phyloP scores from a whole-genome alignment of 2,888 invertebrate genomes.

The Drosophila diplacantha region DNA sequence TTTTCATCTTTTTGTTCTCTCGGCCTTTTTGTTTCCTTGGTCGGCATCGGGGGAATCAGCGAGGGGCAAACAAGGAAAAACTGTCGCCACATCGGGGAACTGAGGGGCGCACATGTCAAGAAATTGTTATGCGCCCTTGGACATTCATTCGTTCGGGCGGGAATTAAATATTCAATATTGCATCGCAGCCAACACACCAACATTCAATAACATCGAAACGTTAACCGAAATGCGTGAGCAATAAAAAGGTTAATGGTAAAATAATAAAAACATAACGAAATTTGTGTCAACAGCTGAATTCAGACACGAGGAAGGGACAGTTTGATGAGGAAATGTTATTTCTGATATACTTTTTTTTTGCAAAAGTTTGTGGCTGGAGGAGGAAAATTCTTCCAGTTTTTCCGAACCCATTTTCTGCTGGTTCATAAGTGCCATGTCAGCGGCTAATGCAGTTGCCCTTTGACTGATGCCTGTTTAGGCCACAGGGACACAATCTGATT shows the following conservation, averaged over 20 bases:
- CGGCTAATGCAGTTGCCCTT: constrained; percentile 29
- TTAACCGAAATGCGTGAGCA: constrained; percentile 42
- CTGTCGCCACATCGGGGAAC: constrained; percentile 35
- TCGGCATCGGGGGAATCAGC: constrained; percentile 19
- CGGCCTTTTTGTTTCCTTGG: constrained; percentile 36
- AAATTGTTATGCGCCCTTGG: constrained; percentile 42
- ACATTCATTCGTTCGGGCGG: constrained; percentile 36
- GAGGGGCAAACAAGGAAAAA: constrained; percentile 9
- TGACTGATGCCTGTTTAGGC: constrained; percentile 25
- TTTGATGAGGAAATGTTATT: constrained; percentile 30
- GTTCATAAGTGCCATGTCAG: constrained; percentile 14
- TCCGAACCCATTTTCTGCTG: not conserved
- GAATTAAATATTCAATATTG: constrained; percentile 69
- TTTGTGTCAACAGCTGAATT: constrained; percentile 24
- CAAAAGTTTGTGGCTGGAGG: not conserved
- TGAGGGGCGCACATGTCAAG: constrained; percentile 33
- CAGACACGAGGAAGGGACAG: constrained; percentile 25
- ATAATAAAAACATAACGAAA: constrained; percentile 46
- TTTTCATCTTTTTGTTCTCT: constrained; percentile 25
- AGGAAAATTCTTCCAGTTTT: not conserved
- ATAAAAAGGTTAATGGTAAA: constrained; percentile 68
- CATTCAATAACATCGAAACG: constrained; percentile 54
- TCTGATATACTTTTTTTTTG: constrained; percentile 11
- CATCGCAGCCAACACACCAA: constrained; percentile 47
- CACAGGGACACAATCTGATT: constrained; percentile 28